These are phyloP conservation scores for Harpagoxenus sublaevis DNA, from an alignment of 2,888 invertebrate genomes.

Conservation along the genomic window DNA sequence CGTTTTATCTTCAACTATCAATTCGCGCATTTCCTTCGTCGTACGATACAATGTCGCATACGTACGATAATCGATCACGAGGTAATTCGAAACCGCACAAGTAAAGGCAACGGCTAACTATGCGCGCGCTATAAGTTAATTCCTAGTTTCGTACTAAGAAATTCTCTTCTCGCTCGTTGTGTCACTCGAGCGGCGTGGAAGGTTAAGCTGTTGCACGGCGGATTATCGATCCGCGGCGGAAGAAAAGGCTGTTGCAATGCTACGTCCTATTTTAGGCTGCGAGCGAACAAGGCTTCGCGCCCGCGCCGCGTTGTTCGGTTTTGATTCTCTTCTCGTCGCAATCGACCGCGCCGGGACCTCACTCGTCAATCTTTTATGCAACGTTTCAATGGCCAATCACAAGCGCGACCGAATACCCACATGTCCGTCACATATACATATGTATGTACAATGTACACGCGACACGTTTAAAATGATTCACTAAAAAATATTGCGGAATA, in stretches of 20 bases:
- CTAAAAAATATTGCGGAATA: not conserved
- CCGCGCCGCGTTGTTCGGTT: conserved; percentile 56
- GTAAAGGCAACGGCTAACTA: conserved; percentile 15
- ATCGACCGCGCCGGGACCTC: conserved; percentile 32
- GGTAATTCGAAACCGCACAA: conserved; percentile 26
- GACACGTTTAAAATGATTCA: conserved; percentile 1
- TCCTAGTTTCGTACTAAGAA: conserved; percentile 40
- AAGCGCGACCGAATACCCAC: conserved; percentile 65
- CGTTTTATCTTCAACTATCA: not conserved
- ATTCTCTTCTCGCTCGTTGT: conserved; percentile 39
- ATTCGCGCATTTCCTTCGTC: conserved; percentile 18
- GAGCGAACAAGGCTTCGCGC: conserved; percentile 51
- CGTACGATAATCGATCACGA: conserved; percentile 42
- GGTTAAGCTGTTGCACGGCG: conserved; percentile 62
- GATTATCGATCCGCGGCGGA: conserved; percentile 72
- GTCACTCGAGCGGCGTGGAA: conserved; percentile 51
- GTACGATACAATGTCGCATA: not conserved
- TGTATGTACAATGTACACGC: not conserved
- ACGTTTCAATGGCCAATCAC: conserved; percentile 59
- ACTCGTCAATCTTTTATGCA: conserved; percentile 55
- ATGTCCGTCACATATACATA: not conserved
- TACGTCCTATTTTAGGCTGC: conserved; percentile 68
- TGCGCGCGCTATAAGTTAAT: conserved; percentile 38
- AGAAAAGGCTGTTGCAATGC: conserved; percentile 66
- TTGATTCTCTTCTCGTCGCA: conserved; percentile 49